Conservation (phyloP, 2,113 vertebrate species). For the Oreochromis aureus region DNA sequence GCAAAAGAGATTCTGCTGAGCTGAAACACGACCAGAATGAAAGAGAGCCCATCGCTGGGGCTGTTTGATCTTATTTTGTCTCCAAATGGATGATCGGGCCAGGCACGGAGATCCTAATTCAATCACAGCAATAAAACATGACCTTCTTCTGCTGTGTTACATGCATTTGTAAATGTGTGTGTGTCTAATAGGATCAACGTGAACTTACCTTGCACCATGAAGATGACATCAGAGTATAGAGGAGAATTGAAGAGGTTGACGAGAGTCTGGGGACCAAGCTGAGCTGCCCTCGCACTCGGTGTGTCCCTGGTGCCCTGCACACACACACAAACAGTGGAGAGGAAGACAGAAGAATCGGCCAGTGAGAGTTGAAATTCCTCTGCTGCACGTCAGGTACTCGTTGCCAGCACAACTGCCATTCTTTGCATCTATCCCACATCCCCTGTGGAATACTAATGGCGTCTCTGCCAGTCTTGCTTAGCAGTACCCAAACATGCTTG, state of each 20-base stretch:
- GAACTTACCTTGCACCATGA: slow-evolving; percentile 92
- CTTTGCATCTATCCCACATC: slow-evolving; percentile 10
- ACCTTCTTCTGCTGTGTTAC: slow-evolving; percentile 17
- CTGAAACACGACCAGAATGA: background rate
- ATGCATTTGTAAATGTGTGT: background rate
- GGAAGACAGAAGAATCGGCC: background rate
- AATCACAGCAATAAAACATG: slow-evolving; percentile 23
- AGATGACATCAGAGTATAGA: slow-evolving; percentile 92
- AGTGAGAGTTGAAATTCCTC: slow-evolving; percentile 3
- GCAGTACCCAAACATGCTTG: slow-evolving; percentile 22
- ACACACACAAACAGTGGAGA: background rate
- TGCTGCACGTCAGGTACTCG: slow-evolving; percentile 24
- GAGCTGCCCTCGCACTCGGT: slow-evolving; percentile 63
- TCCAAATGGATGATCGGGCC: background rate
- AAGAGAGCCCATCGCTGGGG: background rate
- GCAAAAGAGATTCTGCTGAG: background rate
- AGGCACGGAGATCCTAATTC: background rate
- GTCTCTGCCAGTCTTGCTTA: slow-evolving; percentile 29
- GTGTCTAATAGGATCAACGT: background rate
- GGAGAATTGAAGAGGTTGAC: slow-evolving; percentile 92
- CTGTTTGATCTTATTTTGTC: slow-evolving; percentile 17
- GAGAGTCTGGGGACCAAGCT: slow-evolving; percentile 79
- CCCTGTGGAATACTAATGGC: slow-evolving; percentile 41
- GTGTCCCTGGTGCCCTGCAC: slow-evolving; percentile 65
- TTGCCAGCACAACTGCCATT: slow-evolving; percentile 38